Conservation (phyloP, 2,797 vertebrate species). For the Notoglanidium macrostoma region DNA sequence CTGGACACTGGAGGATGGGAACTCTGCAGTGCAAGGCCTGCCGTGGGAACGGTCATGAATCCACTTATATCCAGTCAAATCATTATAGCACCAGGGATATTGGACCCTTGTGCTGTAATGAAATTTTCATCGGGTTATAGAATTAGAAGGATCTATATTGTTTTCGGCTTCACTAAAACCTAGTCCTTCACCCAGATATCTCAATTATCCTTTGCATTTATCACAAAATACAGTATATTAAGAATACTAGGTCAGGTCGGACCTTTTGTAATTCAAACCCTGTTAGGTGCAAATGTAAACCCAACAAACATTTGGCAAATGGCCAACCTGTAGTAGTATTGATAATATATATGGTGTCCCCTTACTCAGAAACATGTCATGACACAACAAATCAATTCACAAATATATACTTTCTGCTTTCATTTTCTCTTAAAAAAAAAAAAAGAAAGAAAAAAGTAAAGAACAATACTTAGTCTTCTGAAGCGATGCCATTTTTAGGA, state of each 20-base stretch:
- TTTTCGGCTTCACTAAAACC: conserved; percentile 88
- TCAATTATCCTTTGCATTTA: neutral
- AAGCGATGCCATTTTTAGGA: neutral
- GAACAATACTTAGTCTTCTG: neutral
- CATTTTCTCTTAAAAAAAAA: too few species aligned
- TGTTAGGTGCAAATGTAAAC: neutral
- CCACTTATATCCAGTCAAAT: conserved; percentile 90
- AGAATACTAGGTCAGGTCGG: neutral
- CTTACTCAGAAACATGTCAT: too few species aligned
- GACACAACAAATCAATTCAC: too few species aligned
- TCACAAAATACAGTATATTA: neutral
- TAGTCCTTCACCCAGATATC: conserved; percentile 41
- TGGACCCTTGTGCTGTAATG: conserved; percentile 76
- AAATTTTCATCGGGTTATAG: conserved; percentile 84
- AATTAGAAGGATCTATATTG: conserved; percentile 85
- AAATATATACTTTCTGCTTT: too few species aligned
- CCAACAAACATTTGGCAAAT: neutral
- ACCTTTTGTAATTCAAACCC: neutral
- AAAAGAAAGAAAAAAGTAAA: neutral
- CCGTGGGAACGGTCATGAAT: conserved; percentile 96
- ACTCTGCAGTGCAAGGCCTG: conserved; percentile 83
- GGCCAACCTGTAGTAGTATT: neutral
- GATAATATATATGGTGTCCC: neutral
- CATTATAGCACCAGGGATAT: conserved; percentile 87
- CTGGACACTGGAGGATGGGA: conserved; percentile 25